A percentile compares a stretch with the other conserved stretches of the same genome.
phyloP scores from a whole-genome alignment of 2,113 vertebrate species.

The Lanius ludovicianus region DNA sequence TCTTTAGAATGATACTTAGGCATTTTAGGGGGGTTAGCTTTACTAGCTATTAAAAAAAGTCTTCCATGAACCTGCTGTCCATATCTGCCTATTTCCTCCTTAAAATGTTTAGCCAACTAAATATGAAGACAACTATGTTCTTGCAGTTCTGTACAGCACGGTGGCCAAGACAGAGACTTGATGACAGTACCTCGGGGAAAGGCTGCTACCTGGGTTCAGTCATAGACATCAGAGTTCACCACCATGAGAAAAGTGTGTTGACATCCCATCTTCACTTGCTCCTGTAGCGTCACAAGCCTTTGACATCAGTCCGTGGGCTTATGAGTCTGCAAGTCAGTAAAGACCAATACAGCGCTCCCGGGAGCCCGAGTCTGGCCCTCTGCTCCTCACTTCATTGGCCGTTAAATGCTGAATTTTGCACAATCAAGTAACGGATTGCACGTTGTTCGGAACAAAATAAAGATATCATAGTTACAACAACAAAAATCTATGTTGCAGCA shows the following conservation, averaged over 20 bases:
- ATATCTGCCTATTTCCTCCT: not conserved
- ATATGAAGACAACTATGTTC: not conserved
- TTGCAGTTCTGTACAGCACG: not conserved
- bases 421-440: not conserved
- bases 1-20: not conserved
- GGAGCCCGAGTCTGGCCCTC: not conserved
- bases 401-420: not conserved
- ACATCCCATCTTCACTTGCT: not conserved
- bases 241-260: not conserved
- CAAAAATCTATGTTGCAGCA: not conserved
- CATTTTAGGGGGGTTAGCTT: not conserved
- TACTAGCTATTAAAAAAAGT: not conserved
- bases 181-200: fast-evolving
- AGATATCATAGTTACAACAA: not conserved
- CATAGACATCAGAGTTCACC: not conserved
- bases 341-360: not conserved
- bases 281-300: not conserved
- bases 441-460: not conserved
- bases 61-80: not conserved
- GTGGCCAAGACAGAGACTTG: not conserved
- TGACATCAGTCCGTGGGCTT: not conserved
- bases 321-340: not conserved
- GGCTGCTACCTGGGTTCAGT: not conserved
- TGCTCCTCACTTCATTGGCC: not conserved
- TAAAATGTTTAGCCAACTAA: not conserved